Conservation (phyloP, 2,888 invertebrate genomes). For the Pocota personata region DNA sequence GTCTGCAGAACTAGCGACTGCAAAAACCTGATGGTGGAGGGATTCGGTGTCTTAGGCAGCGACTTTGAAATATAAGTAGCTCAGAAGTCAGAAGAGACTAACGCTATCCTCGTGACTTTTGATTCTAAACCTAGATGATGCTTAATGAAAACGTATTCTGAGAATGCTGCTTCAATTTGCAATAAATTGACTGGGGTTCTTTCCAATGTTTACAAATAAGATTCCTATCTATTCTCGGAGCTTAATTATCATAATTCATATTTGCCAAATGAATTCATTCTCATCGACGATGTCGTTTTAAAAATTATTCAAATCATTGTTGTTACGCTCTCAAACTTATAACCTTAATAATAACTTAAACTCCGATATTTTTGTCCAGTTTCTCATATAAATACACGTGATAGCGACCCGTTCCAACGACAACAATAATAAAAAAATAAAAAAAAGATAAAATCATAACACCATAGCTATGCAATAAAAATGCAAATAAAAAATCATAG, state of each 20-base stretch:
- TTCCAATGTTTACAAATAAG: not conserved
- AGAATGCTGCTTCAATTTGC: too few species aligned
- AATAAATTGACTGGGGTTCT: too few species aligned
- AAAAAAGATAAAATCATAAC: slow-evolving; percentile 25
- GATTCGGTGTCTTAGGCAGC: too few species aligned
- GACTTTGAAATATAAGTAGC: too few species aligned
- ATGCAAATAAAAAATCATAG: slow-evolving; percentile 52
- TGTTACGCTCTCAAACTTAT: not conserved
- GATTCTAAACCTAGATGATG: too few species aligned
- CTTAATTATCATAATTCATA: not conserved
- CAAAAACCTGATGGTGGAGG: too few species aligned
- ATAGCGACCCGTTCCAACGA: not conserved
- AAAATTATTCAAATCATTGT: not conserved
- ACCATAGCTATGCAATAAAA: slow-evolving; percentile 46
- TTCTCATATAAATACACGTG: slow-evolving; percentile 26
- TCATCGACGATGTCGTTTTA: not conserved
- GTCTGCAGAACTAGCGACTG: too few species aligned
- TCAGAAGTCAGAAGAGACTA: too few species aligned
- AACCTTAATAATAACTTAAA: not conserved
- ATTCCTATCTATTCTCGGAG: not conserved
- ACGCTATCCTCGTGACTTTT: too few species aligned
- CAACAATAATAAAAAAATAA: slow-evolving; percentile 5
- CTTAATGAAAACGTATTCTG: too few species aligned
- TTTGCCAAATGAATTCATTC: not conserved
- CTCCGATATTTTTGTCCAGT: slow-evolving; percentile 28